Conservation (phyloP, 2,113 vertebrate species). For the Cervus canadensis region DNA sequence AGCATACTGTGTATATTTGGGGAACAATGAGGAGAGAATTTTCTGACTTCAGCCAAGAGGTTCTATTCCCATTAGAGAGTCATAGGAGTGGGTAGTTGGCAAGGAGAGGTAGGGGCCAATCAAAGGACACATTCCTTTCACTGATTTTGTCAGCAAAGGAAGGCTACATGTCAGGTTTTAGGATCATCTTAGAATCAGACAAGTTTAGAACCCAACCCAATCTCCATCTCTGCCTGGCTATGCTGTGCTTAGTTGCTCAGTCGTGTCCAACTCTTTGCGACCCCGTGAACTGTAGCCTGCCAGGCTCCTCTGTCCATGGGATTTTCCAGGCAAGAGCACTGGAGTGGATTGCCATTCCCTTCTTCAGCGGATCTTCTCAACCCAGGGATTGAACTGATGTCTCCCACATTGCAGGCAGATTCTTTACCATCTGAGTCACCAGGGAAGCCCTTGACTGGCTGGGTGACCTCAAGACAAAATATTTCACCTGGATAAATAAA, state of each 20-base stretch:
- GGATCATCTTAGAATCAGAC: not conserved
- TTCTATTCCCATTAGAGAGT: not conserved
- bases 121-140: not conserved
- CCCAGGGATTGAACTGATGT: not conserved
- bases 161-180: not conserved
- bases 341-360: not conserved
- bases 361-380: not conserved
- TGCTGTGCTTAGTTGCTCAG: not conserved
- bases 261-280: not conserved
- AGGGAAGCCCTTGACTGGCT: not conserved
- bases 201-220: not conserved
- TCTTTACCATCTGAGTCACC: not conserved
- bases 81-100: not conserved
- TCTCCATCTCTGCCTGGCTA: not conserved
- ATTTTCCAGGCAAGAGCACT: not conserved
- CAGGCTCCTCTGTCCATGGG: not conserved
- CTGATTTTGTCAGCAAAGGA: not conserved
- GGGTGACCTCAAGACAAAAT: not conserved
- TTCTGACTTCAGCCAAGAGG: not conserved
- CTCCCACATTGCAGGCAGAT: not conserved
- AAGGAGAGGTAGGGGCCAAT: not conserved
- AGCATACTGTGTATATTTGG: not conserved
- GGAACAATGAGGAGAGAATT: not conserved
- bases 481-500: not conserved
- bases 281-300: not conserved